Conservation (phyloP, 2,888 invertebrate species). For the Pristionchus mayeri region DNA sequence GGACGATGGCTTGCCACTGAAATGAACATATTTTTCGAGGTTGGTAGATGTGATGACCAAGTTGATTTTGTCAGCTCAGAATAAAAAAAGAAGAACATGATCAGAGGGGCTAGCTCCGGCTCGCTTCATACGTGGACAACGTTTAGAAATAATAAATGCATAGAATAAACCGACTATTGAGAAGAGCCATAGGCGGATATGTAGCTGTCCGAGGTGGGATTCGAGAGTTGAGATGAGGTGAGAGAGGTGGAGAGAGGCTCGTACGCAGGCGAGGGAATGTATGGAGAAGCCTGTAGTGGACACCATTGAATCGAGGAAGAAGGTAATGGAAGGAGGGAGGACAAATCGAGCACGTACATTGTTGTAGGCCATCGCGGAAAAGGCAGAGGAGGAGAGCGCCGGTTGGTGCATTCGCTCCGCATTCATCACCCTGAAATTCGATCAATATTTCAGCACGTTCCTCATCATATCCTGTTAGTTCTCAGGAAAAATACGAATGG, state of each 20-base stretch:
- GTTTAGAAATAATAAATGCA: too few relatives aligned
- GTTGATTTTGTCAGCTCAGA: too few relatives aligned
- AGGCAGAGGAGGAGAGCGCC: slow-evolving; percentile 34
- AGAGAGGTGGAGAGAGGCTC: slow-evolving; percentile 23
- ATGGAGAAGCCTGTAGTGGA: slow-evolving; percentile 15
- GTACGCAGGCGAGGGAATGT: slow-evolving; percentile 41
- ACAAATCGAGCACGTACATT: neutral
- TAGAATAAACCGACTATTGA: slow-evolving; percentile 33
- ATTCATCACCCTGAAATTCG: slow-evolving; percentile 24
- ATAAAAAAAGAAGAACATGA: too few relatives aligned
- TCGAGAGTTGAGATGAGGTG: slow-evolving; percentile 46
- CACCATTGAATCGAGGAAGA: too few relatives aligned
- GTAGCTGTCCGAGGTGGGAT: neutral
- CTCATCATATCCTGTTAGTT: neutral
- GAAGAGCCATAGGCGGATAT: neutral
- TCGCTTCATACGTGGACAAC: too few relatives aligned
- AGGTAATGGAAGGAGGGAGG: too few relatives aligned
- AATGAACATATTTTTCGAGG: neutral
- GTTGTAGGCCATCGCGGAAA: slow-evolving; percentile 24
- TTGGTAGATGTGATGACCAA: too few relatives aligned
- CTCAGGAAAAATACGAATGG: too few relatives aligned
- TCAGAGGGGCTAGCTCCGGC: neutral
- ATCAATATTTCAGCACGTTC: too few relatives aligned
- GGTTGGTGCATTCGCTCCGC: slow-evolving; percentile 4
- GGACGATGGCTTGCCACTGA: slow-evolving; percentile 43